Evolutionary conservation across 2,797 vertebrate species (phyloP).

Genomic region (Melopsittacus undulatus): DNA sequence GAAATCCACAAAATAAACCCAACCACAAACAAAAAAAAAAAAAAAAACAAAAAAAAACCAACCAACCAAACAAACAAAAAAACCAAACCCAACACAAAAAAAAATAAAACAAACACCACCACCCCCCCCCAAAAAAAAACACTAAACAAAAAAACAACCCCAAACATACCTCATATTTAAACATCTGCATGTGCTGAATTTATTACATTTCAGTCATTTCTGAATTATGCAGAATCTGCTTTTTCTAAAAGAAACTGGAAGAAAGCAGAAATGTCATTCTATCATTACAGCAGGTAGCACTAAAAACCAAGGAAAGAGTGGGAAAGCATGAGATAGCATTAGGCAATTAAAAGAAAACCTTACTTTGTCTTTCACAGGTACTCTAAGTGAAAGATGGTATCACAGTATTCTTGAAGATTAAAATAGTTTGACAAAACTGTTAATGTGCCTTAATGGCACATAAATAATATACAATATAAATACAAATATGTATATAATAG

Average conservation of each 20-base stretch:
- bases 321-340: neutral
- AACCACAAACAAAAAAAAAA: neutral
- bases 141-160: too few relatives aligned
- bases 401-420: conserved; percentile 7
- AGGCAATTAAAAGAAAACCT: conserved; percentile 16
- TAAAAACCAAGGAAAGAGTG: neutral
- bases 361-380: conserved; percentile 16
- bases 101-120: neutral
- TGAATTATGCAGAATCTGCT: neutral
- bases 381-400: conserved; percentile 38
- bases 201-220: rapidly evolving
- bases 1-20: neutral
- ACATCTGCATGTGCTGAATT: neutral
- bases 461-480: neutral
- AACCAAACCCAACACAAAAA: neutral
- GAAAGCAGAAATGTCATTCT: neutral
- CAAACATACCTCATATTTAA: neutral
- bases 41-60: neutral
- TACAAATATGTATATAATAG: neutral
- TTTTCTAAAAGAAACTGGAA: neutral
- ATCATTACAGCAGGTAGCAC: neutral
- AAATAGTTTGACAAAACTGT: conserved; percentile 16
- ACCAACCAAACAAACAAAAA: neutral
- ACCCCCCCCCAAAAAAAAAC: too few relatives aligned
- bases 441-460: neutral